Evolutionary conservation across 2,888 invertebrate species (phyloP), one percentile per base, ranked within the genome.

Genomic region (Ethmia dodecea): DNA sequence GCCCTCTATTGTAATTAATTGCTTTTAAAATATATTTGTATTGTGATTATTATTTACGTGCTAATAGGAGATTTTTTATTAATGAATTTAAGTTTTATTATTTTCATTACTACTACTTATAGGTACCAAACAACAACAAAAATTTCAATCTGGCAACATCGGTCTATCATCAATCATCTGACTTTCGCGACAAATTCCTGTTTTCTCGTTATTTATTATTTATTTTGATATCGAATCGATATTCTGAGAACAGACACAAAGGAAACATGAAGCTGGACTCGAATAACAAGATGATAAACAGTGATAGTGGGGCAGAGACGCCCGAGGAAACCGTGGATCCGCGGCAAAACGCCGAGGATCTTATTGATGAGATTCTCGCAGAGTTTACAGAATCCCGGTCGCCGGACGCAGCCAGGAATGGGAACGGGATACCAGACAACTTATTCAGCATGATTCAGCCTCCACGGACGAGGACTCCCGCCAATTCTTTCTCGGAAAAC

Each of bases 131-230:
- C n/a, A n/a, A n/a, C n/a, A n/a, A n/a, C n/a, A n/a, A n/a, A n/a
- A n/a, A n/a, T n/a, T n/a, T n/a, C n/a, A n/a, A n/a, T n/a, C n/a
- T n/a, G n/a, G n/a, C n/a, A n/a, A n/a, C n/a, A n/a, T n/a, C n/a
- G n/a, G n/a, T n/a, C n/a, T n/a, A n/a, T n/a, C n/a, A n/a, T n/a
- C 62, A 72, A 73, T 80, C 80, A 78, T 80, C 78, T 81, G 81
- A 78, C 70, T 66, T 24, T 10, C 3, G 24, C 24, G 24, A 36
- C 26, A 45, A 52, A 40, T 43, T 48, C 39, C 40, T 52, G 41
- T 33, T 49, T 45, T 51, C 47, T 46, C 32, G 28, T 38, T 37
- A 52, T 61, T 68, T 66, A 57, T 65, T 75, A 76, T 76, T 77
- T 76, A 75, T 74, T 78, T 77, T 72, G 64, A 47, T 61, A 54